phyloP scores from a whole-genome alignment of 2,113 vertebrate genomes.

The Vicugna pacos region DNA sequence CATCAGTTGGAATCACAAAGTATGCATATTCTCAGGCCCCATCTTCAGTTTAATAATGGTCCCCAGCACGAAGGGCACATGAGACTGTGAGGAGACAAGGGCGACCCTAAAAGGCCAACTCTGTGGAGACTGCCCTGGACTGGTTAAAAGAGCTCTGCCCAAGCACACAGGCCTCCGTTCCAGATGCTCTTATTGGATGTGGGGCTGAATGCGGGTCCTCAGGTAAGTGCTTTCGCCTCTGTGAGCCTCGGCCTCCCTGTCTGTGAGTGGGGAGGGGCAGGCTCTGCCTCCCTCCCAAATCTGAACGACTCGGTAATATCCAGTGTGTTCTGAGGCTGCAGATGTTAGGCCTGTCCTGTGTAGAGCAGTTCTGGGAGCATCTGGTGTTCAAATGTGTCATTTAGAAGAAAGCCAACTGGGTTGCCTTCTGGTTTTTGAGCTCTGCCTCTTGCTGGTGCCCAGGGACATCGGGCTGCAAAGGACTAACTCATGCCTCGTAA shows the following conservation, averaged over 20 bases:
- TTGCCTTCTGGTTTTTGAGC: background rate
- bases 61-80: background rate
- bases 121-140: background rate
- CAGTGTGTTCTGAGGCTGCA: fast-evolving
- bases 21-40: background rate
- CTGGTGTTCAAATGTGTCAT: background rate
- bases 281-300: background rate
- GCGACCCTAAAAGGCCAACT: background rate
- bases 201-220: fast-evolving
- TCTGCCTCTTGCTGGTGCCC: background rate
- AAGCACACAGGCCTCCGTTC: background rate
- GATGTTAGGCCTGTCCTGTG: fast-evolving
- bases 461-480: background rate
- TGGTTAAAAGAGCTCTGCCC: background rate
- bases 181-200: too few relatives aligned
- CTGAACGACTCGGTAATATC: background rate
- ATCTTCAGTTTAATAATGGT: background rate
- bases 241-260: background rate
- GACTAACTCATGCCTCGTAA: background rate
- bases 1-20: background rate
- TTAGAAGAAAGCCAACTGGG: background rate
- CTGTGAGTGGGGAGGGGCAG: background rate
- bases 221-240: too few relatives aligned
- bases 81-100: background rate
- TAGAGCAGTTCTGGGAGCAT: background rate